Conservation (phyloP, 2,113 vertebrate genomes). For the Lates calcarifer region DNA sequence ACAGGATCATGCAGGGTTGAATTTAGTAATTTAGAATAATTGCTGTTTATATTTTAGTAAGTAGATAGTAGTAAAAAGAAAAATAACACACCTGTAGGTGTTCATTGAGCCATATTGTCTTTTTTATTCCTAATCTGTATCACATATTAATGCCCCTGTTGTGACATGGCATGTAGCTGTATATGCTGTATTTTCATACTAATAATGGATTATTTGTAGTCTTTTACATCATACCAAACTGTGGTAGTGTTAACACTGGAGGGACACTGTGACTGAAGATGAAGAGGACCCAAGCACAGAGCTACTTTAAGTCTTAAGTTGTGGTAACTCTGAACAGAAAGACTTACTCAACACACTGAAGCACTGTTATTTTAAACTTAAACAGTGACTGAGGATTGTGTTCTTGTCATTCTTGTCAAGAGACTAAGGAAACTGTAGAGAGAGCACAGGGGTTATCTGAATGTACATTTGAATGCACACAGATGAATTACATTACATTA, state of each 20-base stretch:
- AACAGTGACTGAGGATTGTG: not conserved
- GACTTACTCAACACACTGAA: not conserved
- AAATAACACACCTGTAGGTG: not conserved
- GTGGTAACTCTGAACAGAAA: not conserved
- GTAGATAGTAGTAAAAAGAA: not conserved
- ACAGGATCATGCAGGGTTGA: slow-evolving; percentile 29
- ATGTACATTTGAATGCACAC: not conserved
- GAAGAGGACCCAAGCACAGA: not conserved
- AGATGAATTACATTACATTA: not conserved
- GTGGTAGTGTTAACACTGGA: not conserved
- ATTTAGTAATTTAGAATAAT: slow-evolving; percentile 15
- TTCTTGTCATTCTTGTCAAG: not conserved
- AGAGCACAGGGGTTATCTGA: not conserved
- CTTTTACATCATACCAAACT: not conserved
- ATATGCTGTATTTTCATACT: not conserved
- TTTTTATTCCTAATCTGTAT: not conserved
- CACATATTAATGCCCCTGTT: not conserved
- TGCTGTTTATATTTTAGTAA: slow-evolving; percentile 1
- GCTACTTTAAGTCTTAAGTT: not conserved
- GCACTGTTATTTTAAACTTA: not conserved
- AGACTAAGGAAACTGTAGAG: not conserved
- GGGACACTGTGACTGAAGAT: not conserved
- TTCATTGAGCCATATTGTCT: not conserved
- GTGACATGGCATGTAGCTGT: not conserved
- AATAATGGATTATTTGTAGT: not conserved